A percentile compares a stretch with the other conserved stretches of the same genome.
These are phyloP conservation scores for Megaceryle alcyon DNA, from an alignment of 2,797 vertebrate genomes.

Conservation along the genomic window DNA sequence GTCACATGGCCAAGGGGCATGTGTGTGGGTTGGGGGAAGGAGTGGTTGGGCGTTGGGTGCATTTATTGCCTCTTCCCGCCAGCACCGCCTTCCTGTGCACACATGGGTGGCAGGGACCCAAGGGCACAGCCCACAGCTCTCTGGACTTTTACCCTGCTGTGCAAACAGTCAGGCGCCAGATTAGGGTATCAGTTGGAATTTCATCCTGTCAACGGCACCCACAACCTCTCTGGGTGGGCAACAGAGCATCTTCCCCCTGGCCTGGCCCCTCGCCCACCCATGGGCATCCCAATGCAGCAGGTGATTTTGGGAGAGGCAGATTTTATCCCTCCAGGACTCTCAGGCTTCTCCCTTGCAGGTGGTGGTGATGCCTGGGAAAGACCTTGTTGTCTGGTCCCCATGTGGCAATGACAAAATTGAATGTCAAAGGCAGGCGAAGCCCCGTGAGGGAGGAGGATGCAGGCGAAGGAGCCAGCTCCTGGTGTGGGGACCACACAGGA, in stretches of 20 bases:
- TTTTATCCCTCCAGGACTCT: not conserved
- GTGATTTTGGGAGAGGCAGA: not conserved
- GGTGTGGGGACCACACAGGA: fast-evolving
- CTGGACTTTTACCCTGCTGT: slow-evolving; percentile 78
- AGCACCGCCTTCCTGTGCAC: slow-evolving; percentile 26
- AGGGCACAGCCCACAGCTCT: slow-evolving; percentile 4
- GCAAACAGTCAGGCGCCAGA: slow-evolving; percentile 75
- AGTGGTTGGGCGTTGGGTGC: slow-evolving; percentile 12
- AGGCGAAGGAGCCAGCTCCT: not conserved
- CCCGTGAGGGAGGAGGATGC: not conserved
- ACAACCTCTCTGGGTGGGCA: not conserved
- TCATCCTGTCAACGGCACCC: slow-evolving; percentile 55
- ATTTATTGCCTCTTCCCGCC: slow-evolving; percentile 64
- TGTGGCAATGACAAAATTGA: not conserved
- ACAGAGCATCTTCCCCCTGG: slow-evolving; percentile 21
- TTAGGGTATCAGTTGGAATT: slow-evolving; percentile 73
- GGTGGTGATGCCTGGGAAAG: not conserved
- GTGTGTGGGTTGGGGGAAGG: slow-evolving; percentile 60
- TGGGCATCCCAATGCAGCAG: fast-evolving
- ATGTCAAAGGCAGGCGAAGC: not conserved
- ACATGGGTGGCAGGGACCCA: slow-evolving; percentile 32
- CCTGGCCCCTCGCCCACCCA: not conserved
- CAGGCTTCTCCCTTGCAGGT: not conserved
- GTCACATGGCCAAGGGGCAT: slow-evolving; percentile 11
- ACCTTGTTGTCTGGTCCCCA: not conserved